A percentile compares a stretch with the other conserved stretches of the same genome.
These are phyloP conservation scores for Columba janthina DNA, from an alignment of 2,113 vertebrate genomes.

Conservation along the genomic window DNA sequence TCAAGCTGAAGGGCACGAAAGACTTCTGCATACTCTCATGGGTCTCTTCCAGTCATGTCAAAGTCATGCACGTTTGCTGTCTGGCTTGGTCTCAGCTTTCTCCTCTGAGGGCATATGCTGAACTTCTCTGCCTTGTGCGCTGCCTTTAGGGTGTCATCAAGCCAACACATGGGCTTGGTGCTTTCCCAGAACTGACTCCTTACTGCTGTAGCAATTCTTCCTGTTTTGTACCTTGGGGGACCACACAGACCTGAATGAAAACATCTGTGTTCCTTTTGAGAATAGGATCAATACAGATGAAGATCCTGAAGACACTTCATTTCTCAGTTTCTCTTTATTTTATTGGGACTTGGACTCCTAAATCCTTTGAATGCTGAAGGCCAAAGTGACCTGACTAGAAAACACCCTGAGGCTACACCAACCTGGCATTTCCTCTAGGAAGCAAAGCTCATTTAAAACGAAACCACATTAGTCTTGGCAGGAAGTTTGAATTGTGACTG, in stretches of 20 bases:
- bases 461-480: constrained; percentile 47
- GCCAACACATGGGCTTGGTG: neutral
- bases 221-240: neutral
- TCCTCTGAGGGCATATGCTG: neutral
- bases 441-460: constrained; percentile 31
- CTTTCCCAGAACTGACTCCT: neutral
- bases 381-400: neutral
- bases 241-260: neutral
- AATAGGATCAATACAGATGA: neutral
- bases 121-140: neutral
- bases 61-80: neutral
- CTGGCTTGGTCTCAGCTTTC: neutral
- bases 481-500: constrained; percentile 47
- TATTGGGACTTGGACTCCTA: neutral
- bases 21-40: neutral
- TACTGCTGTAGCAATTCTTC: neutral
- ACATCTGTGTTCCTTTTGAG: neutral
- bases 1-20: neutral
- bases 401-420: neutral
- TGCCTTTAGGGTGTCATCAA: neutral
- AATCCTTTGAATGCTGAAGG: neutral
- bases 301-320: neutral
- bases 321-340: constrained; percentile 9
- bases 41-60: neutral
- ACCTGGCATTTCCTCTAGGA: neutral